Conservation (phyloP, 2,797 vertebrate species). For the Garrulus glandarius region DNA sequence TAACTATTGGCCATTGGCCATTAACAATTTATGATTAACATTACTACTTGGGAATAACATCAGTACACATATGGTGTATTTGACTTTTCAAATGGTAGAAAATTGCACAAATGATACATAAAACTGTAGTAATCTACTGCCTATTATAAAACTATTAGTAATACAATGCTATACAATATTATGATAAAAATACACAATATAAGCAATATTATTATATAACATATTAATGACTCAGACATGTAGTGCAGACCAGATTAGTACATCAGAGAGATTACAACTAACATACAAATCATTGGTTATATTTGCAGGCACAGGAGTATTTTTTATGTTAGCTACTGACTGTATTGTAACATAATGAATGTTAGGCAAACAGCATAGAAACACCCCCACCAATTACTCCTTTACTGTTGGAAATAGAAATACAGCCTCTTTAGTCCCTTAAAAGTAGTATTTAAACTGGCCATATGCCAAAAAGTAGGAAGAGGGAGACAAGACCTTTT, state of each 20-base stretch:
- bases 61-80: background rate
- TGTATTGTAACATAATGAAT: background rate
- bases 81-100: background rate
- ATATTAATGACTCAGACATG: background rate
- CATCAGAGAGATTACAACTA: background rate
- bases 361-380: background rate
- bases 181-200: background rate
- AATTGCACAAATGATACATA: background rate
- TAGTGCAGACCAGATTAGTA: background rate
- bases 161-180: background rate
- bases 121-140: background rate
- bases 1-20: background rate
- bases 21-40: background rate
- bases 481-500: background rate
- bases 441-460: slow-evolving; percentile 24
- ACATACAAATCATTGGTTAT: background rate
- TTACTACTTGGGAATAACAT: background rate
- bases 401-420: slow-evolving; percentile 24
- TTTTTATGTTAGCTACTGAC: background rate
- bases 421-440: background rate
- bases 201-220: background rate
- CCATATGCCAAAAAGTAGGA: background rate
- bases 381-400: background rate
- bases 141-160: background rate
- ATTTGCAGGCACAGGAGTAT: background rate